Conservation (phyloP, 2,888 invertebrate genomes). For the Parapristionchus giblindavisi region DNA sequence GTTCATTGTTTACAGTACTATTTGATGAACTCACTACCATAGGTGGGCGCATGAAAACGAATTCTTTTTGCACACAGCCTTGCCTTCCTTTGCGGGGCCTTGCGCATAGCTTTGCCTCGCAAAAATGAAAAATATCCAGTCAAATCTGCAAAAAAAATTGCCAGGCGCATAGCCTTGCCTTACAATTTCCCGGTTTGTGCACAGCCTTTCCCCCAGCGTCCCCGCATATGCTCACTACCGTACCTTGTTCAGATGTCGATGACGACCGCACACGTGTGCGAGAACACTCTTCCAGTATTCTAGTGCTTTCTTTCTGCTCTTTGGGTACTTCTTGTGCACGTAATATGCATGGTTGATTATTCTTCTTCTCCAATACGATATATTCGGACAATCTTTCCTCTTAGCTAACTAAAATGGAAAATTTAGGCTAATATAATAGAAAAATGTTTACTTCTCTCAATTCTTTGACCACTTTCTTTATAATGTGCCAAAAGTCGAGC, state of each 20-base stretch:
- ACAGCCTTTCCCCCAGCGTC: too few relatives aligned
- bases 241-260: not conserved
- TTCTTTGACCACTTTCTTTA: not conserved
- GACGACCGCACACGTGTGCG: not conserved
- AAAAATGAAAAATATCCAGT: too few relatives aligned
- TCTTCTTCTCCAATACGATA: not conserved
- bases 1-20: too few relatives aligned
- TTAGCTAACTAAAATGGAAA: not conserved
- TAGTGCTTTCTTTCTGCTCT: not conserved
- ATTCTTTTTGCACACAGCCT: too few relatives aligned
- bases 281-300: not conserved
- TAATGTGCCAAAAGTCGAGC: constrained; percentile 3
- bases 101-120: too few relatives aligned
- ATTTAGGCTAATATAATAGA: not conserved
- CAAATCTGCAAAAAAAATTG: too few relatives aligned
- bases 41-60: too few relatives aligned
- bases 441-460: not conserved
- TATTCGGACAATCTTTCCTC: not conserved
- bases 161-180: too few relatives aligned
- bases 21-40: too few relatives aligned
- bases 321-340: not conserved
- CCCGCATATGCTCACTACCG: too few relatives aligned
- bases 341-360: constrained; percentile 19
- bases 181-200: too few relatives aligned
- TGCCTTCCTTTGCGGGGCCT: too few relatives aligned